A percentile compares a stretch with the other conserved stretches of the same genome.
These are phyloP conservation scores for Thamnaconus septentrionalis DNA, from an alignment of 2,113 vertebrate genomes.

Conservation along the genomic window DNA sequence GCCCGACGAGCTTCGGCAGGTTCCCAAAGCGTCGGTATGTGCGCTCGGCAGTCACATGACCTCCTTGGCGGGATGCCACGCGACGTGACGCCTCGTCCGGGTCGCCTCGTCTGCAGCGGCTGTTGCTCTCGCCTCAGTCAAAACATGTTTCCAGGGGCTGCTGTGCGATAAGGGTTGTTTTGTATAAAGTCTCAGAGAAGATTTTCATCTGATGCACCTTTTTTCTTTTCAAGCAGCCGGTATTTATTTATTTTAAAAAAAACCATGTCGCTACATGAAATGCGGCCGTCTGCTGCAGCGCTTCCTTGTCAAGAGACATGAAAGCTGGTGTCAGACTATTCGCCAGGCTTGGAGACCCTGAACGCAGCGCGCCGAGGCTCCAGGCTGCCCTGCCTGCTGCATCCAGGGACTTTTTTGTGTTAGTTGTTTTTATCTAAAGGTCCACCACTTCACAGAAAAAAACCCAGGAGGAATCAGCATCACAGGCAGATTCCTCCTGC, in stretches of 20 bases:
- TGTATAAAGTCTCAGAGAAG: constrained; percentile 4
- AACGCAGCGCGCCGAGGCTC: neutral
- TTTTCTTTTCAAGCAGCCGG: neutral
- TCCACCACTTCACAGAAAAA: too few species aligned
- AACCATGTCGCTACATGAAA: constrained; percentile 28
- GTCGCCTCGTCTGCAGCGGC: too few species aligned
- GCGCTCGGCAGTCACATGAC: too few species aligned
- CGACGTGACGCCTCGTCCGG: too few species aligned
- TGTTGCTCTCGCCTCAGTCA: constrained; percentile 28
- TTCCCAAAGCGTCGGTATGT: too few species aligned
- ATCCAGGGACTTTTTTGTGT: neutral
- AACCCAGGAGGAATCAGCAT: too few species aligned
- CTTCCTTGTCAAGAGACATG: too few species aligned
- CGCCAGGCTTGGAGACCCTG: too few species aligned
- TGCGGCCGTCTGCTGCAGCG: neutral
- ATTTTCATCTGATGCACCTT: constrained; percentile 24
- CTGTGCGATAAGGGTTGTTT: constrained; percentile 19
- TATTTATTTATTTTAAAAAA: neutral
- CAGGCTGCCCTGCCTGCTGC: neutral
- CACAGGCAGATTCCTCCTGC: too few species aligned
- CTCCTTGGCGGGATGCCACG: too few species aligned
- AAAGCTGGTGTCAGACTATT: too few species aligned
- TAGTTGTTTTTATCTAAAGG: neutral
- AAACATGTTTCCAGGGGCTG: constrained; percentile 6
- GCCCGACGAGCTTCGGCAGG: too few species aligned